Percentiles rank a stretch among this genome's conserved stretches.
Conservation (phyloP, 2,113 vertebrate genomes). For the Cepphus grylle region DNA sequence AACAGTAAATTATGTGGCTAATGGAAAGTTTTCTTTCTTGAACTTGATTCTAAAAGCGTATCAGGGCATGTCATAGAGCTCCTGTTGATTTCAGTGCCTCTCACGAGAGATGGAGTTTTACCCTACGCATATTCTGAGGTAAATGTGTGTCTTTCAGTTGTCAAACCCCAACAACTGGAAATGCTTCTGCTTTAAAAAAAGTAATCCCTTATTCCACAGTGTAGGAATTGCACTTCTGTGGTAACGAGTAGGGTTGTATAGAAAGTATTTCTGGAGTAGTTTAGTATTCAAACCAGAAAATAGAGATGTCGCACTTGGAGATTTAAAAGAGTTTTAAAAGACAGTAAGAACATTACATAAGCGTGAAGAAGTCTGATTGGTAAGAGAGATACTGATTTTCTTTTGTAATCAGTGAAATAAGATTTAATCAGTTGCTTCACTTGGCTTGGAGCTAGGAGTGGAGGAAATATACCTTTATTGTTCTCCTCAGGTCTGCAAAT, state of each 20-base stretch:
- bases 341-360: neutral
- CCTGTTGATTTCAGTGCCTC: neutral
- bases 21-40: neutral
- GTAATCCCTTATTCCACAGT: neutral
- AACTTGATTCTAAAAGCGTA: neutral
- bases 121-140: neutral
- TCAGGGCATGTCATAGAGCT: neutral
- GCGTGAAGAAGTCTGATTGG: neutral
- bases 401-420: neutral
- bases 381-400: neutral
- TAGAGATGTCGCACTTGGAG: neutral
- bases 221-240: neutral
- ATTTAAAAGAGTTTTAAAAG: neutral
- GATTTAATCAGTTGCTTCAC: neutral
- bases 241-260: neutral
- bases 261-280: neutral
- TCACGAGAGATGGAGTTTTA: neutral
- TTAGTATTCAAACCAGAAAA: neutral
- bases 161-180: neutral
- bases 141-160: neutral
- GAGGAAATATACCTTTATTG: neutral
- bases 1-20: neutral
- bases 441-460: neutral
- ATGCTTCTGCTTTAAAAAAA: neutral
- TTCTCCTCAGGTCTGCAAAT: neutral